phyloP scores from a whole-genome alignment of 1,140 invertebrate genomes.

The Panagrolaimus sp. region DNA sequence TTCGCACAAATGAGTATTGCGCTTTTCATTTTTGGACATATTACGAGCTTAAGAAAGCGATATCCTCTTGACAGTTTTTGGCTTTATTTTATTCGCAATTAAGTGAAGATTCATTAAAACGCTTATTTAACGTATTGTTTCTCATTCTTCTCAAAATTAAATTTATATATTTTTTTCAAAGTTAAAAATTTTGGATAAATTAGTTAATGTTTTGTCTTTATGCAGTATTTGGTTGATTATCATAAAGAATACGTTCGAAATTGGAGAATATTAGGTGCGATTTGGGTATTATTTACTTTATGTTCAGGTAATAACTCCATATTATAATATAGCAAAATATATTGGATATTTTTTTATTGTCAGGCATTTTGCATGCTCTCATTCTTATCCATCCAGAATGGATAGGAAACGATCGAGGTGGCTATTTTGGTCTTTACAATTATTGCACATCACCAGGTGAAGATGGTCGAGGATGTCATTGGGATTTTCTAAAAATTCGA shows the following conservation, averaged over 20 bases:
- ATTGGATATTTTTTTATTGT: background rate
- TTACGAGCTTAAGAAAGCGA: too few relatives aligned
- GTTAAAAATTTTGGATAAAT: background rate
- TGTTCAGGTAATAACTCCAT: background rate
- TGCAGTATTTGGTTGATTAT: conserved; percentile 8
- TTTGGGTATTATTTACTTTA: conserved; percentile 9
- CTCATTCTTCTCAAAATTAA: too few relatives aligned
- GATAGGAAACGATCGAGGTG: conserved; percentile 11
- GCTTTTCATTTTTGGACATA: too few relatives aligned
- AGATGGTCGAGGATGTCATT: background rate
- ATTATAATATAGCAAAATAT: background rate
- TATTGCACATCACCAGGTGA: conserved; percentile 9
- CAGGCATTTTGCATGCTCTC: background rate
- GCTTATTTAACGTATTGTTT: too few relatives aligned
- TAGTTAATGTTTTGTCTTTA: conserved; percentile 12
- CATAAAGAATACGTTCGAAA: conserved; percentile 13
- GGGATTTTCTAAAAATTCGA: conserved; percentile 8
- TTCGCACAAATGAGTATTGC: too few relatives aligned
- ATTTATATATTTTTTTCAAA: too few relatives aligned
- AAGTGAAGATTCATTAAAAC: too few relatives aligned
- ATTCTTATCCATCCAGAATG: conserved; percentile 5
- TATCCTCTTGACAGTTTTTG: too few relatives aligned
- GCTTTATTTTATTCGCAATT: too few relatives aligned
- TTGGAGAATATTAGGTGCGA: conserved; percentile 2
- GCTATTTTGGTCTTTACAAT: conserved; percentile 11